phyloP scores from a whole-genome alignment of 2,797 vertebrate species.

The Glossophaga mutica region DNA sequence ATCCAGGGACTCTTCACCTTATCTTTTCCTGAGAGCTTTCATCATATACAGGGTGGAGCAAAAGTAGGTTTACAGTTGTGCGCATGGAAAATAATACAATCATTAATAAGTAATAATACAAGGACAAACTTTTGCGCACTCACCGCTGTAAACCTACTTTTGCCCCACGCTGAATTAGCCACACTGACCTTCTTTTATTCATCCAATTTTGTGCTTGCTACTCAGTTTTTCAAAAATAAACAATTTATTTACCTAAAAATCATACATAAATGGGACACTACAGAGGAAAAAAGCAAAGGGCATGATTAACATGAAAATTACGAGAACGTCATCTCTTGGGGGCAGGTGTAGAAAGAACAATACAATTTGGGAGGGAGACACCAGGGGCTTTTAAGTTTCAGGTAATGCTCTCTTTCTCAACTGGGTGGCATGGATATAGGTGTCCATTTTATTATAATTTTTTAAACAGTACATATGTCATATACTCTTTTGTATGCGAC shows the following conservation, averaged over 20 bases:
- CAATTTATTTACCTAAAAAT: neutral
- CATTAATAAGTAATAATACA: no score
- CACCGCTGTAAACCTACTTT: neutral
- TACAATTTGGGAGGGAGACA: neutral
- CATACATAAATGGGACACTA: neutral
- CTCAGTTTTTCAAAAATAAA: neutral
- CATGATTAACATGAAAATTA: neutral
- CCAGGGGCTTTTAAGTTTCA: neutral
- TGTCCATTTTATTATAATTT: neutral
- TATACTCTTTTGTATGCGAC: neutral
- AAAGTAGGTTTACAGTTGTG: neutral
- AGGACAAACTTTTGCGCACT: neutral
- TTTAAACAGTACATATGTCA: neutral
- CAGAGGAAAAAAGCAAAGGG: neutral
- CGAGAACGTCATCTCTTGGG: neutral
- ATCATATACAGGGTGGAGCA: neutral
- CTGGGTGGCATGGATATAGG: neutral
- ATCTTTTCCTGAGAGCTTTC: neutral
- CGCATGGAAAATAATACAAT: neutral
- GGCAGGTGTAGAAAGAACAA: neutral
- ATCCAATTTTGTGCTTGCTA: neutral
- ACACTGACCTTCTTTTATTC: neutral
- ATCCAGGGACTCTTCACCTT: neutral
- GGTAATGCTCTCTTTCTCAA: neutral
- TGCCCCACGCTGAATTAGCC: neutral